phyloP scores from a whole-genome alignment of 2,797 vertebrate species.

The Myotis findleyi region DNA sequence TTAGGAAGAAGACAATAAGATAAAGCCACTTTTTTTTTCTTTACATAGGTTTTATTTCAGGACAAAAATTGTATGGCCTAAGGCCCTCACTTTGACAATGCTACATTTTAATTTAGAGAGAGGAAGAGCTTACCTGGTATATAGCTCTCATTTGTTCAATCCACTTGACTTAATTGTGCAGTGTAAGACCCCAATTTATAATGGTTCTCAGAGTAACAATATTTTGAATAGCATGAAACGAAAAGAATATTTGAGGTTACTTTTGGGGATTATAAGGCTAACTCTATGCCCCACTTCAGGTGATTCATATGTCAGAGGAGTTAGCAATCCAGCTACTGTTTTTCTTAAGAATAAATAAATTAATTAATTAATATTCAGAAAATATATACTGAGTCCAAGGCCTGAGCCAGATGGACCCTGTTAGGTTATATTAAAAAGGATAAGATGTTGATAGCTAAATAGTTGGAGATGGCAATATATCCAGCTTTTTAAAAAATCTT shows the following conservation, averaged over 20 bases:
- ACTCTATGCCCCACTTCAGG: not conserved
- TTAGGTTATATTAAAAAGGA: not conserved
- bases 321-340: not conserved
- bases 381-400: not conserved
- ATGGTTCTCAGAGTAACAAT: not conserved
- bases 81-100: not conserved
- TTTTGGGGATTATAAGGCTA: not conserved
- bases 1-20: not conserved
- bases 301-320: not conserved
- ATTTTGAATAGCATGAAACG: constrained; percentile 32
- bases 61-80: not conserved
- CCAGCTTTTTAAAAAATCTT: not conserved
- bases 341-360: constrained; percentile 17
- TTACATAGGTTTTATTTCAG: not conserved
- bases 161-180: not conserved
- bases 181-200: not conserved
- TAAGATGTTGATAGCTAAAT: not conserved
- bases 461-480: not conserved
- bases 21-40: not conserved
- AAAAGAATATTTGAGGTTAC: not conserved
- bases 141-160: not conserved
- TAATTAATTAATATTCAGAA: constrained; percentile 21
- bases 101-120: not conserved
- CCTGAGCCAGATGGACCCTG: not conserved
- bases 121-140: not conserved